phyloP scores from a whole-genome alignment of 2,888 invertebrate species.

The Melanotus villosus region DNA sequence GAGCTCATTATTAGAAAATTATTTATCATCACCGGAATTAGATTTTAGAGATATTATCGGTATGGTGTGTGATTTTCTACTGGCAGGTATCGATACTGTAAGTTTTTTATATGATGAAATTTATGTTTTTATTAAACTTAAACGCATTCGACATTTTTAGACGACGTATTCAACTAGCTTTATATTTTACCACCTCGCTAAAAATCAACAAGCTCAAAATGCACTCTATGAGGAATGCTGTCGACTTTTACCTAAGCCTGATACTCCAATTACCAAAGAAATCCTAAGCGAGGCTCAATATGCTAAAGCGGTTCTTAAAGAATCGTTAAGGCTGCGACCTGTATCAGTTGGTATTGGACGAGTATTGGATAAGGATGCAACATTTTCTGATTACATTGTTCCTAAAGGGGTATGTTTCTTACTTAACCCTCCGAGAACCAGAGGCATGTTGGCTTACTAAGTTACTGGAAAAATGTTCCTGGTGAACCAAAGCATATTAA shows the following conservation, averaged over 20 bases:
- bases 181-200: slow-evolving; percentile 84
- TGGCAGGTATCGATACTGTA: slow-evolving; percentile 91
- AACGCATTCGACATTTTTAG: slow-evolving; percentile 67
- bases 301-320: slow-evolving; percentile 86
- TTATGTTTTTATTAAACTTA: no score
- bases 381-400: slow-evolving; percentile 81
- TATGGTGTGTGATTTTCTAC: slow-evolving; percentile 85
- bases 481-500: no score
- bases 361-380: slow-evolving; percentile 77
- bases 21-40: slow-evolving; percentile 78
- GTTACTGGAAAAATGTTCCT: no score
- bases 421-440: no score
- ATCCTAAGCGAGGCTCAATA: slow-evolving; percentile 77
- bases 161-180: slow-evolving; percentile 85
- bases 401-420: slow-evolving; percentile 78
- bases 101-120: slow-evolving; percentile 41
- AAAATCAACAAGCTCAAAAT: slow-evolving; percentile 78
- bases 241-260: slow-evolving; percentile 70
- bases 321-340: slow-evolving; percentile 86
- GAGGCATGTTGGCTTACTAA: no score
- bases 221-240: slow-evolving; percentile 77
- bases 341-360: slow-evolving; percentile 88
- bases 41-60: slow-evolving; percentile 86
- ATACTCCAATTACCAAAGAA: slow-evolving; percentile 73
- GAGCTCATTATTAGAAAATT: slow-evolving; percentile 74